Conservation (phyloP, 1,140 invertebrate species). For the Drosophila oshimai region DNA sequence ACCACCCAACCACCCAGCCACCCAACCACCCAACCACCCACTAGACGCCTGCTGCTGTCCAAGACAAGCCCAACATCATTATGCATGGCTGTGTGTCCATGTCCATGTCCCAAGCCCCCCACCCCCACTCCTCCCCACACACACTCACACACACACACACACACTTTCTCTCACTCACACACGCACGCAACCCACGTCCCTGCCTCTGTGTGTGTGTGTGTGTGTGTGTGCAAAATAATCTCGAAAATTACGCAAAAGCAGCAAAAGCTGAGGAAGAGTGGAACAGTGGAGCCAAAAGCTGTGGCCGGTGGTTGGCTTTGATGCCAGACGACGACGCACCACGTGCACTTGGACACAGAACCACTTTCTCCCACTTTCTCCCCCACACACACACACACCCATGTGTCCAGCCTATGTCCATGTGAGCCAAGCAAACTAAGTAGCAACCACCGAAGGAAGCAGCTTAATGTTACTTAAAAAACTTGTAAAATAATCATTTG, state of each 20-base stretch:
- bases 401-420: constrained; percentile 4
- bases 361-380: not conserved
- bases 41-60: constrained; percentile 58
- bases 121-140: not conserved
- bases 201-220: not conserved
- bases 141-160: not conserved
- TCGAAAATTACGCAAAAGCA: constrained; percentile 81
- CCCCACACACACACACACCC: constrained; percentile 14
- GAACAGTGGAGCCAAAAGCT: constrained; percentile 12
- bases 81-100: constrained; percentile 74
- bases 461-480: too few species aligned
- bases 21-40: constrained; percentile 5
- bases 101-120: not conserved
- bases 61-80: constrained; percentile 80
- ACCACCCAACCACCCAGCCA: constrained; percentile 14
- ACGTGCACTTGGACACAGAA: constrained; percentile 50
- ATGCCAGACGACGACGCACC: constrained; percentile 56
- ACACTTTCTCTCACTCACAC: not conserved
- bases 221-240: constrained; percentile 77
- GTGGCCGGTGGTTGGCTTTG: constrained; percentile 59
- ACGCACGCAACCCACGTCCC: not conserved
- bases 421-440: constrained; percentile 26
- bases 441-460: constrained; percentile 29
- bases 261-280: constrained; percentile 48
- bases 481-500: too few species aligned